A percentile compares a stretch with the other conserved stretches of the same genome.
phyloP scores from a whole-genome alignment of 1,140 invertebrate genomes.

The Gryon sp. region DNA sequence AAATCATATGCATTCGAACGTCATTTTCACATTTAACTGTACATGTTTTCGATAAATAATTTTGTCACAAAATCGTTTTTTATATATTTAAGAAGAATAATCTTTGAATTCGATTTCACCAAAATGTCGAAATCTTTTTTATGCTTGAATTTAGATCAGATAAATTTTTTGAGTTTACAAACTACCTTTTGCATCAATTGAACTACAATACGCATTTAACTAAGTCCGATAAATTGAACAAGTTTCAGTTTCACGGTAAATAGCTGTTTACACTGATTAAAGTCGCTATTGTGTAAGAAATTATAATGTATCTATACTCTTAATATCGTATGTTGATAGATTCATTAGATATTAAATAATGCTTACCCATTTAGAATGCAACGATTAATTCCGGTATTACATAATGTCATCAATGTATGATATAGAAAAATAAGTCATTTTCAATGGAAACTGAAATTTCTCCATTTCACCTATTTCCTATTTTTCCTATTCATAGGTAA shows the following conservation, averaged over 20 bases:
- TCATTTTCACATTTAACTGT: conserved; percentile 48
- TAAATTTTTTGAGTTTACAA: conserved; percentile 26
- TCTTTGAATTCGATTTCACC: conserved; percentile 33
- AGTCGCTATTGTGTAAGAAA: conserved; percentile 9
- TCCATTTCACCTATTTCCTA: too few relatives aligned
- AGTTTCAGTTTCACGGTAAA: background rate
- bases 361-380: conserved; percentile 8
- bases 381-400: conserved; percentile 6
- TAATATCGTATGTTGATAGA: background rate
- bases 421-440: too few relatives aligned
- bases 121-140: conserved; percentile 43
- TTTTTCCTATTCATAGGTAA: too few relatives aligned
- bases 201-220: background rate
- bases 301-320: background rate
- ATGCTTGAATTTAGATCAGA: conserved; percentile 9
- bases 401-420: conserved; percentile 5
- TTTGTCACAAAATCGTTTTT: conserved; percentile 32
- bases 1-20: conserved; percentile 36
- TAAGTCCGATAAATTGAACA: conserved; percentile 14
- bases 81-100: conserved; percentile 10
- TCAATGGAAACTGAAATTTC: too few relatives aligned
- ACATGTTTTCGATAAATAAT: conserved; percentile 35
- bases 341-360: conserved; percentile 10
- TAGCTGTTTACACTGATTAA: background rate
- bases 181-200: conserved; percentile 1